Evolutionary conservation across 1,140 invertebrate genomes (phyloP).

Genomic region (Manduca sexta): DNA sequence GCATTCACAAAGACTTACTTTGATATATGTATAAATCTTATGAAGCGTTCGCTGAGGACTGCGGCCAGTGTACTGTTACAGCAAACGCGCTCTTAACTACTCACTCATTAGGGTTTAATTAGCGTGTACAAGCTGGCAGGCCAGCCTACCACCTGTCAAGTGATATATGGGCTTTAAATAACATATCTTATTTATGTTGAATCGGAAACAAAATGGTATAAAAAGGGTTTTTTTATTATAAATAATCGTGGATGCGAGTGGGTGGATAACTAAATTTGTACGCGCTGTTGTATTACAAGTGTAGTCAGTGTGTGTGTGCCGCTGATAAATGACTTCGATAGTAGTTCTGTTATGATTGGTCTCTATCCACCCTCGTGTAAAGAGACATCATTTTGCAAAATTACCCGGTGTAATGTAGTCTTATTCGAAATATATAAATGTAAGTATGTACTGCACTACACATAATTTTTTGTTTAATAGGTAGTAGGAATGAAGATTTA

Average conservation of each 20-base stretch:
- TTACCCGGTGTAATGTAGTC: too few relatives aligned
- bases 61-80: slow-evolving; percentile 1
- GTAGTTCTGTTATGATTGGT: slow-evolving; percentile 36
- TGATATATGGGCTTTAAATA: slow-evolving; percentile 72
- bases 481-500: too few relatives aligned
- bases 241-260: slow-evolving; percentile 57
- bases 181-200: slow-evolving; percentile 73
- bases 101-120: slow-evolving; percentile 27
- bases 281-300: slow-evolving; percentile 52
- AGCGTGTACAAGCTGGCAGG: slow-evolving; percentile 4
- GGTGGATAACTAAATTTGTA: slow-evolving; percentile 69
- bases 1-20: slow-evolving; percentile 65
- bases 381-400: too few relatives aligned
- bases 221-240: slow-evolving; percentile 60
- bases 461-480: too few relatives aligned
- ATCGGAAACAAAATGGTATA: slow-evolving; percentile 66
- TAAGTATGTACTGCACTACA: too few relatives aligned
- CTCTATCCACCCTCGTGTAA: too few relatives aligned
- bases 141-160: slow-evolving; percentile 69
- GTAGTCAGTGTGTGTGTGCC: slow-evolving; percentile 37
- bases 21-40: slow-evolving; percentile 71
- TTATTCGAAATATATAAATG: too few relatives aligned
- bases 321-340: slow-evolving; percentile 56
- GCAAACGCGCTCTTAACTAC: slow-evolving; percentile 24
- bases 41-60: slow-evolving; percentile 24